Base-by-base conservation (phyloP, 2,888 invertebrate genomes). In the Stenodema calcarata region DNA sequence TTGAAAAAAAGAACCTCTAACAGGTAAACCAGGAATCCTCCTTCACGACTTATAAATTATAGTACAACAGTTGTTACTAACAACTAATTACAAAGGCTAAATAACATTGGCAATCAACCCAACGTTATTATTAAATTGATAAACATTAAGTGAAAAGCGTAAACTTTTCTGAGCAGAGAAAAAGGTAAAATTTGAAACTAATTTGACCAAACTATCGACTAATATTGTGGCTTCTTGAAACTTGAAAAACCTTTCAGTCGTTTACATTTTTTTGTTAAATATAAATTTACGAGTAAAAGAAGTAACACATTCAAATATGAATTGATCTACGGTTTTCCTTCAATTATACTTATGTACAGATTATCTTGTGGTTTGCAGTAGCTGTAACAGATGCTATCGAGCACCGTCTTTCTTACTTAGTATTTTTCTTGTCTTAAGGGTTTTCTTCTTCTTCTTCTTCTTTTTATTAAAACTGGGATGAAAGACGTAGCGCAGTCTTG, bases 401-500 rank as follows among this genome's bases (percentile, higher is more conserved):
- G 23, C 18, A 23, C 62, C 4, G 62, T 23, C 62, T 23, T 47
- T 62, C 18, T 6, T 54, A 11, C n/a, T n/a, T n/a, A 54, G 16
- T 23, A 62, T 23, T 62, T 62, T 23, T 62, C 23, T 62, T 23
- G 62, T 62, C 62, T 62, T 62, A 62, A 23, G 62, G 23, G 23
- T 23, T 62, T 62, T 12, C 47, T 14, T 47, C 7, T 62, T 62
- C 9, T 62, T 23, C 9, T 62, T 62, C 27, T 62, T 62, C 62
- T 70, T n/a, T n/a, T n/a, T n/a, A n/a, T n/a, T 82, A 82, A 28
- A 82, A 14, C 18, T 70, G 82, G 27, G 82, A 82, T 70, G 82
- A 82, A 62, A 82, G 82, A 82, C 82, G 42, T 23, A 82, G 70
- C 44, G 82, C 82, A 42, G 82, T 70, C 69, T 82, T 82, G 23